These are phyloP conservation scores for Sus cebifrons DNA, from an alignment of 2,797 vertebrate species.

Conservation along the genomic window DNA sequence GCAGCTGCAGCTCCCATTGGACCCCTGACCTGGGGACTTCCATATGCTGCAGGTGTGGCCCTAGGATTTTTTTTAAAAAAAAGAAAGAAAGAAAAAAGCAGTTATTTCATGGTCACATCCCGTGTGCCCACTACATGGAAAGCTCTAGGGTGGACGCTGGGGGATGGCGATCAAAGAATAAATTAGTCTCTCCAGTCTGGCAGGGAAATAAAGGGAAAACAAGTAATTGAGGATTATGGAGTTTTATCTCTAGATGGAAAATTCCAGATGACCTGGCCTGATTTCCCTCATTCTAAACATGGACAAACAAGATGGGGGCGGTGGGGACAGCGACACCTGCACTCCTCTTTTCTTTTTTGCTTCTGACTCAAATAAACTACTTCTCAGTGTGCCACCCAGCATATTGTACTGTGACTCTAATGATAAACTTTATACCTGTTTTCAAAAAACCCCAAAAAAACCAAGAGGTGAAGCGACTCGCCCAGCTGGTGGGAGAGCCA, in stretches of 20 bases:
- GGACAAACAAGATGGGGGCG: not conserved
- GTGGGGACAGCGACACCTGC: too few relatives aligned
- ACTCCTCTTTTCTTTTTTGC: too few relatives aligned
- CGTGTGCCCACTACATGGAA: not conserved
- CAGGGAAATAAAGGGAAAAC: not conserved
- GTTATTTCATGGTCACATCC: accelerated
- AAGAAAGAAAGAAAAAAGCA: too few relatives aligned
- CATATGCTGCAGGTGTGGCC: too few relatives aligned
- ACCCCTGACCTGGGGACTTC: too few relatives aligned
- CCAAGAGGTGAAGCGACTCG: not conserved
- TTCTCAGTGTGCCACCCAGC: too few relatives aligned
- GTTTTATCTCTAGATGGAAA: not conserved
- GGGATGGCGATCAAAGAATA: not conserved
- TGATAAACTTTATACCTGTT: too few relatives aligned
- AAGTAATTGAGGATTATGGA: not conserved
- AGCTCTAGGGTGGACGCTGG: not conserved
- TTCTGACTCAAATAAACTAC: too few relatives aligned
- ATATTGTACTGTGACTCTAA: too few relatives aligned
- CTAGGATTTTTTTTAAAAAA: too few relatives aligned
- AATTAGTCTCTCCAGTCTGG: not conserved
- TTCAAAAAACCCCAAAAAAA: too few relatives aligned
- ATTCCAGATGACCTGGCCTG: not conserved
- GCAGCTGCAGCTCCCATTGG: too few relatives aligned
- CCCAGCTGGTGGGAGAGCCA: not conserved
- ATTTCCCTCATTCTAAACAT: not conserved